Conservation (phyloP, 2,113 vertebrate species). For the Gracilinanus agilis region DNA sequence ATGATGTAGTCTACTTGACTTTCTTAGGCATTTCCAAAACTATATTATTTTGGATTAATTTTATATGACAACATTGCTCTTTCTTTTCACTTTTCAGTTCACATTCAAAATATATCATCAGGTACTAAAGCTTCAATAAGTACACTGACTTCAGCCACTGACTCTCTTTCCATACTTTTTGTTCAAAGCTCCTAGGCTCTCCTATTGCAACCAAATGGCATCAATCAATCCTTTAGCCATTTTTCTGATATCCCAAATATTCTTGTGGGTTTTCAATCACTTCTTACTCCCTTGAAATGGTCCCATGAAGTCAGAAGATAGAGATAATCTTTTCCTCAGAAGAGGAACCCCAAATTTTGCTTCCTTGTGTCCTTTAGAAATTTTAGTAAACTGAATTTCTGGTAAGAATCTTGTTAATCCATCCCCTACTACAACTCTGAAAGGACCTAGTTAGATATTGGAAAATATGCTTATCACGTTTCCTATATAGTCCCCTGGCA, state of each 20-base stretch:
- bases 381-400: not conserved
- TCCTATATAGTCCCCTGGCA: not conserved
- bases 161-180: not conserved
- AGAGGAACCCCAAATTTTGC: not conserved
- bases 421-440: not conserved
- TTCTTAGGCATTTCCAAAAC: not conserved
- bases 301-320: not conserved
- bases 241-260: not conserved
- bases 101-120: not conserved
- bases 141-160: too few species aligned
- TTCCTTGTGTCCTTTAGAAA: not conserved
- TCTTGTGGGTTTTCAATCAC: not conserved
- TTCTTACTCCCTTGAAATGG: not conserved
- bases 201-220: not conserved
- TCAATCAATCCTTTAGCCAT: not conserved
- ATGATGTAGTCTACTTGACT: not conserved
- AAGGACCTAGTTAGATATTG: not conserved
- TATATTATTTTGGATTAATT: not conserved
- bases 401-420: not conserved
- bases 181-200: not conserved
- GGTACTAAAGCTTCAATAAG: not conserved
- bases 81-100: not conserved
- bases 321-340: not conserved
- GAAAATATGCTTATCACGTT: too few species aligned
- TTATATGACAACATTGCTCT: not conserved